Base-by-base conservation (phyloP, 2,888 invertebrate species). In the Platycheirus albimanus region DNA sequence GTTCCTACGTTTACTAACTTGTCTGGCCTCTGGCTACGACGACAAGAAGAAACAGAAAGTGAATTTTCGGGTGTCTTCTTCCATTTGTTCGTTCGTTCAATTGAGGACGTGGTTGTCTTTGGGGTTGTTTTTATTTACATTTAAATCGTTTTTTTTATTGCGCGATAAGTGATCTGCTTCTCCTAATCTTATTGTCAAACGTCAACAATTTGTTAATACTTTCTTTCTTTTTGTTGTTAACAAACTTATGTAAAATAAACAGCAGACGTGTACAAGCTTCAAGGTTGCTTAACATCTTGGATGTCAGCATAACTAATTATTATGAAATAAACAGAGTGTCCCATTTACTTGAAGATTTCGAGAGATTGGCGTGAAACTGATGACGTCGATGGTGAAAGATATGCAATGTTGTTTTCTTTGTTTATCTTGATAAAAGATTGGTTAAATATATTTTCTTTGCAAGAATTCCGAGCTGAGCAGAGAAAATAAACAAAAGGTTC, bases 101-200 rank as follows among this genome's bases (percentile, higher is more conserved):
- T 6, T 61, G 33, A 15, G 36, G 56, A 75, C 36, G 69, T 58
- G 69, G 58, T 43, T 64, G 20, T 43, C n/a, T n/a, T n/a, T n/a
- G n/a, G n/a, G 28, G 1, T 58, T 78, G 64, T 77, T 71, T 52
- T 72, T 74, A 69, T 74, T 66, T 74, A 67, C 58, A 13, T 38
- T 71, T n/a, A n/a, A n/a, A n/a, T n/a, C n/a, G 24, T 61, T 45
- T 8, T 10, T 7, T 8, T 11, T n/a, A 17, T 52, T 11, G 38
- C 13, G 17, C 8, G 1, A 19, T 0, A 38, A 36, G 6, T 17
- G 1, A 20, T 3, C 19, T 19, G 13, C 10, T 10, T 2, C 10
- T 28, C 13, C 5, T 45, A 8, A 61, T 61, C 43, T 30, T 45
- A 61, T 61, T 24, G n/a, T 33, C 5, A 7, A n/a, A 1, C 7